Evolutionary conservation across 2,888 invertebrate species (phyloP), one percentile per base, ranked within the genome.

Genomic region (Macrosoma leucophasiata): DNA sequence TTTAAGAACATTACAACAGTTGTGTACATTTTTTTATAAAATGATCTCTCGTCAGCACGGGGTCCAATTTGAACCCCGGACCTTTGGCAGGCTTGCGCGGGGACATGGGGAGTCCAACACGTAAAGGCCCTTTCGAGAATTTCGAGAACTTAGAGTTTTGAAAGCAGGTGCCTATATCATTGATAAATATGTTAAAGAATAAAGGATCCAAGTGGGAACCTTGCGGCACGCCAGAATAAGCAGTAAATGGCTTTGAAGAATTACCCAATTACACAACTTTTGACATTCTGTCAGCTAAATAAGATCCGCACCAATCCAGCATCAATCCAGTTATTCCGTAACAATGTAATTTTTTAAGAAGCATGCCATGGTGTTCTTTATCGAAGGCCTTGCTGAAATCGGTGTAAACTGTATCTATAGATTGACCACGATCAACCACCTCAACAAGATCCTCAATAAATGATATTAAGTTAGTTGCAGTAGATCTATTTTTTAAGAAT

Each of bases 401-500:
- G 2, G 30, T 23, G 12, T 17, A 30, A 9, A 30, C 23, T 6
- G 14, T 20, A 19, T 41, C 37, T 6, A 29, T 11, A 3, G 37
- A 34, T 4, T 32, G 18, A 8, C 30, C 24, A 10, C 9, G 7
- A 23, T 47, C 48, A 2, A 48, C 4, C 1, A 18, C 12, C 14
- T 35, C 28, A 13, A 28, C 21, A 3, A 49, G 6, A 11, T 30
- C 15, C n/a, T 43, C 20, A 1, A 35, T 29, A 35, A 35, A 29
- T 2, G 25, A 25, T 19, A 21, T 13, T 11, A 48, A 12, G 15
- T 47, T 48, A 0, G 41, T 40, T 5, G 19, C 3, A 1, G 46
- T 46, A 1, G 46, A 51, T 8, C 39, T 32, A 1, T n/a, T 12
- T 15, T 29, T 32, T 1, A 43, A 19, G 21, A 52, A 52, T 1